Evolutionary conservation across 2,888 invertebrate genomes (phyloP).

Genomic region (Drosophila ochracea): DNA sequence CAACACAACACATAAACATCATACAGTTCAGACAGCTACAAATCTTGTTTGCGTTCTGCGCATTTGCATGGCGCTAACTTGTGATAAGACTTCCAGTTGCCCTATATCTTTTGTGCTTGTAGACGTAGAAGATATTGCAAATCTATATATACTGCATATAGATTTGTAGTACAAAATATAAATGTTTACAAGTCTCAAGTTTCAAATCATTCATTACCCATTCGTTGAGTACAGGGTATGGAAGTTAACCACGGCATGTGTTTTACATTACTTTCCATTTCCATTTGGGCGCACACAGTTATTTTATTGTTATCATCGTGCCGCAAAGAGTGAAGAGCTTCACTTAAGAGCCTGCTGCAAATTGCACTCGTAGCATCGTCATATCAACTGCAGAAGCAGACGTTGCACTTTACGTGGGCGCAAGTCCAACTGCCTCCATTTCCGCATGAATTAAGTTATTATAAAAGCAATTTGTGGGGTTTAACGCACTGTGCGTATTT

Average conservation of each 20-base stretch:
- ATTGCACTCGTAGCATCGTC: conserved; percentile 45
- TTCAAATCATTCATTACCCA: neutral
- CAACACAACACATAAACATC: conserved; percentile 32
- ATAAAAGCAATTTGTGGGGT: conserved; percentile 61
- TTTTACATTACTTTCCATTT: conserved; percentile 57
- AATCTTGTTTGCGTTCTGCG: conserved; percentile 67
- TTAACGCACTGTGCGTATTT: conserved; percentile 40
- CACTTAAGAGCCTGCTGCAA: conserved; percentile 62
- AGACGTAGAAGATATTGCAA: neutral
- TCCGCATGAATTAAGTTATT: conserved; percentile 52
- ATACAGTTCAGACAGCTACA: conserved; percentile 24
- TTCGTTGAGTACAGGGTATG: conserved; percentile 13
- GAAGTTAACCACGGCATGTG: conserved; percentile 17
- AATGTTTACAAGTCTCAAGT: neutral
- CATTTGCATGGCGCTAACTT: conserved; percentile 36
- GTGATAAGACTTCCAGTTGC: conserved; percentile 3
- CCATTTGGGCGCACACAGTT: conserved; percentile 14
- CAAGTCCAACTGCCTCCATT: conserved; percentile 33
- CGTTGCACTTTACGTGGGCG: conserved; percentile 48
- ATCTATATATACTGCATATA: neutral
- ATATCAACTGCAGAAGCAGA: conserved; percentile 29
- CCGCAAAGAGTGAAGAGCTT: conserved; percentile 34
- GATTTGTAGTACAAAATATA: neutral
- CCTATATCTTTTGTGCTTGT: conserved; percentile 8
- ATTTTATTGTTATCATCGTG: conserved; percentile 56